phyloP scores from a whole-genome alignment of 2,113 vertebrate species.

The Sander vitreus region DNA sequence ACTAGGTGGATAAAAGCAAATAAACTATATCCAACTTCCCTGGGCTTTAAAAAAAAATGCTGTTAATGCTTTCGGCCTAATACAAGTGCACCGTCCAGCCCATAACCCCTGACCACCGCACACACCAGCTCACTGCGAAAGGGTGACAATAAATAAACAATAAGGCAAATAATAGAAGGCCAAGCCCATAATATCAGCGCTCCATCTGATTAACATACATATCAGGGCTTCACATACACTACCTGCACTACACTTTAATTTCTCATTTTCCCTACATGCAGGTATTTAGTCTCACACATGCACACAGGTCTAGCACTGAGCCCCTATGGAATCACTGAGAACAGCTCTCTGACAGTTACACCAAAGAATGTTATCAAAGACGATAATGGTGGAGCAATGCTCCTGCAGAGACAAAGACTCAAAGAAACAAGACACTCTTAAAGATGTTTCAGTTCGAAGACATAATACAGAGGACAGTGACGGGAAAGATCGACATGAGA shows the following conservation, averaged over 20 bases:
- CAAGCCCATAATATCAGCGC: constrained; percentile 58
- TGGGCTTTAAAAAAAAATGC: constrained; percentile 57
- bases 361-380: constrained; percentile 2
- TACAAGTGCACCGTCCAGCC: constrained; percentile 15
- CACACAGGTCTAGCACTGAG: neutral
- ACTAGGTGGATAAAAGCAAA: constrained; percentile 62
- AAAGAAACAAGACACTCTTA: neutral
- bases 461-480: neutral
- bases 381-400: neutral
- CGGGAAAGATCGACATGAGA: neutral
- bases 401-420: neutral
- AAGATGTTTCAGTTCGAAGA: neutral
- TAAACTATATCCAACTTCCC: constrained; percentile 51
- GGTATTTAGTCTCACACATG: neutral
- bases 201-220: constrained; percentile 57
- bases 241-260: neutral
- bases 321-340: constrained; percentile 18
- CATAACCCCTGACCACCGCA: constrained; percentile 19
- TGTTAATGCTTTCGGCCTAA: constrained; percentile 65
- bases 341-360: neutral
- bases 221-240: neutral
- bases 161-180: constrained; percentile 46
- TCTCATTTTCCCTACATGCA: neutral
- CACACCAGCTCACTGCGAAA: constrained; percentile 24
- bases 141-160: constrained; percentile 66